Conservation (phyloP, 2,797 vertebrate species). For the Poecilia wingei region DNA sequence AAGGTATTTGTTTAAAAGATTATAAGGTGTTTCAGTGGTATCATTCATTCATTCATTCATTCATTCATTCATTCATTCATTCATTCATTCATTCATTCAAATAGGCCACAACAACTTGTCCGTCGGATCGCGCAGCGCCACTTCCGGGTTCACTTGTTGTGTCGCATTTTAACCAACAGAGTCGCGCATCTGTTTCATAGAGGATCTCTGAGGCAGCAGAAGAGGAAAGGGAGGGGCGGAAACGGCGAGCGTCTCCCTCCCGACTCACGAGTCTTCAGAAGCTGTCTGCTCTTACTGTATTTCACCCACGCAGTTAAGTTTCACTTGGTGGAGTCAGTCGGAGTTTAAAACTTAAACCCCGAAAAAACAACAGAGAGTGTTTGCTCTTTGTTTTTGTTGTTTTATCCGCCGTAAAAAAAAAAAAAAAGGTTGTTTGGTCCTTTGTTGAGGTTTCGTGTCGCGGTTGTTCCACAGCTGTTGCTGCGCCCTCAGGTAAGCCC, state of each 20-base stretch:
- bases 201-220: constrained; percentile 25
- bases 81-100: no score
- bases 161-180: not conserved
- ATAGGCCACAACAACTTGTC: not conserved
- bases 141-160: not conserved
- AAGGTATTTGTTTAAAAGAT: no score
- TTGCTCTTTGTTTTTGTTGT: not conserved
- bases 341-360: not conserved
- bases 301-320: constrained; percentile 13
- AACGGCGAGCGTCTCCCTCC: constrained; percentile 39
- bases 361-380: not conserved
- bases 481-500: constrained; percentile 55
- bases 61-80: no score
- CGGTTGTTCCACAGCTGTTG: not conserved
- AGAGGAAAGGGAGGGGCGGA: constrained; percentile 65
- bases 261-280: constrained; percentile 48
- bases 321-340: not conserved
- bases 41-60: no score
- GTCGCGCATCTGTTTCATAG: fast-evolving
- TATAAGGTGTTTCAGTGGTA: no score
- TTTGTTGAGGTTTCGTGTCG: not conserved
- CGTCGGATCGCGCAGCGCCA: not conserved
- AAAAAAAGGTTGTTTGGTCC: not conserved
- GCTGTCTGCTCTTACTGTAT: constrained; percentile 8
- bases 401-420: not conserved